phyloP scores from a whole-genome alignment of 2,888 invertebrate species.

The Ormyrus labotus region DNA sequence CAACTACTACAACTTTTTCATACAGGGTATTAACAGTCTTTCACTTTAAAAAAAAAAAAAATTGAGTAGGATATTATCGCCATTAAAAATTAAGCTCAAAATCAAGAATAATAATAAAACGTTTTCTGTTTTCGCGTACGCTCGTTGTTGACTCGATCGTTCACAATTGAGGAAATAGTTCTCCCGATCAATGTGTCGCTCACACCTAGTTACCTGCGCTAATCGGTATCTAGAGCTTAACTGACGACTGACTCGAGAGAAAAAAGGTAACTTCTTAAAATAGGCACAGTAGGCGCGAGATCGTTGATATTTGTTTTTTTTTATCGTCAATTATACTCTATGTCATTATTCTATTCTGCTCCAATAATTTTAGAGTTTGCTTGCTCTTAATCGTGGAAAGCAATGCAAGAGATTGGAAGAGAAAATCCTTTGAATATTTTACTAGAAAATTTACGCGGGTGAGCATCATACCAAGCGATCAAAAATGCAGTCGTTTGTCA shows the following conservation, averaged over 20 bases:
- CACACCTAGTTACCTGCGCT: not conserved
- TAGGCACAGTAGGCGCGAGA: not conserved
- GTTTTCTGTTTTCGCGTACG: too few relatives aligned
- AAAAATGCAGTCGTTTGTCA: constrained; percentile 24
- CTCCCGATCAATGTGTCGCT: not conserved
- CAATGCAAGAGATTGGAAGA: constrained; percentile 10
- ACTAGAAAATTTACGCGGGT: constrained; percentile 14
- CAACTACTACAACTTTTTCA: too few relatives aligned
- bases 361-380: constrained; percentile 34
- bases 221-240: not conserved
- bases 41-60: too few relatives aligned
- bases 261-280: too few relatives aligned
- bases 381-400: constrained; percentile 35
- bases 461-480: constrained; percentile 21
- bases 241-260: too few relatives aligned
- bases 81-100: not conserved
- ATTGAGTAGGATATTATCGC: too few relatives aligned
- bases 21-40: too few relatives aligned
- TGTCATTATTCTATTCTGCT: constrained; percentile 48
- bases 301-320: constrained; percentile 42
- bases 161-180: too few relatives aligned
- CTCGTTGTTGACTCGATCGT: too few relatives aligned
- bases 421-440: constrained; percentile 52
- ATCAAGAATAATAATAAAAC: not conserved
- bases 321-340: constrained; percentile 42